A percentile compares a stretch with the other conserved stretches of the same genome.
Evolutionary conservation across 2,888 invertebrate genomes (phyloP).

Genomic region (Dynastes grantii): DNA sequence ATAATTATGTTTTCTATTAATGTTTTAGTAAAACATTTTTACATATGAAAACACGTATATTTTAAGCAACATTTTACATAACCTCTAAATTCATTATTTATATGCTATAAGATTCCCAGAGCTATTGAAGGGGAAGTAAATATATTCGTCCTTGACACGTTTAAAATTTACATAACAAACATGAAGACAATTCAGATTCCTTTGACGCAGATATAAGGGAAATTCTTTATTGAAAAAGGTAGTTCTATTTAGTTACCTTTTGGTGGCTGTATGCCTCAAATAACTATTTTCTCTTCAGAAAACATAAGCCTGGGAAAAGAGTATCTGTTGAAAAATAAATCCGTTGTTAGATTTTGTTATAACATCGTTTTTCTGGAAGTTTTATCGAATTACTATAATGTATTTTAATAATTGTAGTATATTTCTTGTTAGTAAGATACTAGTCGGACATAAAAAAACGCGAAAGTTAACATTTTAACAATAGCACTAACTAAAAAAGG

Average conservation of each 20-base stretch:
- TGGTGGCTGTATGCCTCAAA: background rate
- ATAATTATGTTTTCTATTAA: background rate
- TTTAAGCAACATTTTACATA: background rate
- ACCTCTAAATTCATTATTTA: background rate
- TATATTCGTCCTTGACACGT: background rate
- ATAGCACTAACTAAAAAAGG: no score
- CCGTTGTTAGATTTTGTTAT: background rate
- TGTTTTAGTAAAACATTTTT: background rate
- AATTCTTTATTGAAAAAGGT: background rate
- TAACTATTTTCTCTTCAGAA: background rate
- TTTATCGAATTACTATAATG: no score
- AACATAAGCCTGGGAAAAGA: background rate
- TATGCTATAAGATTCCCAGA: background rate
- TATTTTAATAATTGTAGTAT: no score
- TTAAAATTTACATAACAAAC: background rate
- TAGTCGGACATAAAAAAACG: no score
- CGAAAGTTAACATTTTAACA: no score
- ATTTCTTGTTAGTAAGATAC: no score
- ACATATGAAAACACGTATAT: background rate
- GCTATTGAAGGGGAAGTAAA: background rate
- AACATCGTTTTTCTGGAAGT: no score
- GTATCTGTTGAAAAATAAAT: background rate
- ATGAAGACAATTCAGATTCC: slow-evolving; percentile 2
- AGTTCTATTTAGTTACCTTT: slow-evolving; percentile 3
- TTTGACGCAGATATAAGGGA: background rate